Conservation (phyloP, 35 echinoderm and acorn worm species). For the Hemicentrotus pulcherrimus region DNA sequence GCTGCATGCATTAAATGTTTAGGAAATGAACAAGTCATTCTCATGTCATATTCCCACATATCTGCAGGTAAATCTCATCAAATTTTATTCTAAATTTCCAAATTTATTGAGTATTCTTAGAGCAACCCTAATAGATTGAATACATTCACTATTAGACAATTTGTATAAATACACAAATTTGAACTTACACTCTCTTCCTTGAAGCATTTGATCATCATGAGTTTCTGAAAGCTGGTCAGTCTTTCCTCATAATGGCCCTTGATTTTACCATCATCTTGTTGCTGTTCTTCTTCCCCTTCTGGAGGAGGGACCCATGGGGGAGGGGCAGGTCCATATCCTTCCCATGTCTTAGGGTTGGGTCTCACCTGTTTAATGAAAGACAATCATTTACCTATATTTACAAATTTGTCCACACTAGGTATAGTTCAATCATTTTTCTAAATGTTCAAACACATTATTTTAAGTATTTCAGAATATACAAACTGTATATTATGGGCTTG, state of each 20-base stretch:
- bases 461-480: neutral
- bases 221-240: constrained; percentile 90
- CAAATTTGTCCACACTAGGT: neutral
- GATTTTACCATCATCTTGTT: constrained; percentile 88
- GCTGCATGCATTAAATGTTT: neutral
- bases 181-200: constrained; percentile 90
- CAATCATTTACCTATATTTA: neutral
- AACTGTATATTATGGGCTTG: neutral
- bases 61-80: too few relatives aligned
- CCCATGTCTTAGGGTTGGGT: constrained; percentile 87
- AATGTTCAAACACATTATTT: neutral
- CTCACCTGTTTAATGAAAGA: constrained; percentile 65
- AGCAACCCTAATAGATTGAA: too few relatives aligned
- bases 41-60: neutral
- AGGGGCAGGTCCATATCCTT: constrained; percentile 84
- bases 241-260: constrained; percentile 94
- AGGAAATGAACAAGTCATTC: neutral
- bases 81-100: too few relatives aligned
- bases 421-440: neutral
- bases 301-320: constrained; percentile 59
- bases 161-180: neutral
- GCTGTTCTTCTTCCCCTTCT: constrained; percentile 69
- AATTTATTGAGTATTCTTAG: too few relatives aligned
- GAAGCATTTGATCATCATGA: constrained; percentile 95
- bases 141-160: neutral